These are phyloP conservation scores for Pharmacophagus antenor DNA, from an alignment of 2,888 invertebrate genomes.

Conservation along the genomic window DNA sequence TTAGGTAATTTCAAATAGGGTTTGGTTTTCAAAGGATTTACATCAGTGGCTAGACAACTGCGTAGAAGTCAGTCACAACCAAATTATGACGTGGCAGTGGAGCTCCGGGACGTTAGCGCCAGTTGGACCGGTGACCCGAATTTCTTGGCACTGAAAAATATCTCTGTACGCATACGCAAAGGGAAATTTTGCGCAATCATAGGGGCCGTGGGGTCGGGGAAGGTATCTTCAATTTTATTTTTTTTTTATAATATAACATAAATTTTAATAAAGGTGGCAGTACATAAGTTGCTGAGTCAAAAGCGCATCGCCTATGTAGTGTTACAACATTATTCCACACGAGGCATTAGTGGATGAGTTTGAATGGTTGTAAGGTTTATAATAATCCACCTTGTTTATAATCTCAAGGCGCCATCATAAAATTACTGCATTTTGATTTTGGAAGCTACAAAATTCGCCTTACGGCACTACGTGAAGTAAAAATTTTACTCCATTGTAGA, in stretches of 20 bases:
- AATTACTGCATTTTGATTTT: too few species aligned
- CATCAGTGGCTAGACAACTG: conserved; percentile 38
- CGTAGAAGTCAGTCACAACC: conserved; percentile 54
- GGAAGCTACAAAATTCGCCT: too few species aligned
- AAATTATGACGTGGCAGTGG: conserved; percentile 53
- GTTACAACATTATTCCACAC: too few species aligned
- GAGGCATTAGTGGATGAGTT: too few species aligned
- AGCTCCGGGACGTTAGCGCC: conserved; percentile 62
- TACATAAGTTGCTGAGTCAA: not conserved
- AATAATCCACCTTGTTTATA: too few species aligned
- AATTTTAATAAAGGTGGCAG: not conserved
- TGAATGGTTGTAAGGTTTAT: too few species aligned
- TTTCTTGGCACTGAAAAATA: conserved; percentile 76
- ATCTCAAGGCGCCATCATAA: too few species aligned
- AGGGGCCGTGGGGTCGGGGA: conserved; percentile 89
- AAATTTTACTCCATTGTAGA: too few species aligned
- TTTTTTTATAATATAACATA: conserved; percentile 6
- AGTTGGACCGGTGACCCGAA: conserved; percentile 78
- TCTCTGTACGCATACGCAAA: conserved; percentile 75
- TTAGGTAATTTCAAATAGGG: not conserved
- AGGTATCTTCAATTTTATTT: conserved; percentile 57
- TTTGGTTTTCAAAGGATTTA: conserved; percentile 31
- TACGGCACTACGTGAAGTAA: too few species aligned
- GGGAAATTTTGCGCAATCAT: conserved; percentile 85
- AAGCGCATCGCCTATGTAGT: not conserved